Conservation (phyloP, 1,140 invertebrate genomes). For the Drosophila truncata region DNA sequence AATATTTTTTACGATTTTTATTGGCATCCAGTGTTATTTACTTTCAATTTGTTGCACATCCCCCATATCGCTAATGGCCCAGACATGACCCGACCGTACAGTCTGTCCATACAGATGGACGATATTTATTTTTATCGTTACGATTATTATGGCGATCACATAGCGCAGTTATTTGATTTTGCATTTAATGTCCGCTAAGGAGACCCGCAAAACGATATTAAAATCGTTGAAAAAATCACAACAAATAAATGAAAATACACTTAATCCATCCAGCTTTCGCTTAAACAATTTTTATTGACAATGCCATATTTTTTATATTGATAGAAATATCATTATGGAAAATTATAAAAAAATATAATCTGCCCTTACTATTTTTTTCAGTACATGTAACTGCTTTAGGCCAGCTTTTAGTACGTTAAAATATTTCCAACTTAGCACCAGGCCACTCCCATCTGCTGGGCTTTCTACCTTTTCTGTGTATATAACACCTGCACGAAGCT, state of each 20-base stretch:
- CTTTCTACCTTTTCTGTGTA: constrained; percentile 24
- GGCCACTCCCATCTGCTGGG: constrained; percentile 46
- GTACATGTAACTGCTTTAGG: constrained; percentile 1
- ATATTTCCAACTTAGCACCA: constrained; percentile 31
- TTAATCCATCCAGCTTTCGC: constrained; percentile 52
- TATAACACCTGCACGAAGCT: constrained; percentile 60
- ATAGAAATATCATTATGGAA: neutral
- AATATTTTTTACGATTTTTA: constrained; percentile 44
- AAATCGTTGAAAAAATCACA: constrained; percentile 27
- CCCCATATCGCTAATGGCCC: constrained; percentile 68
- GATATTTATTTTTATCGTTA: constrained; percentile 69
- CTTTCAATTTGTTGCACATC: constrained; percentile 79
- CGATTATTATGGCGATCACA: constrained; percentile 78
- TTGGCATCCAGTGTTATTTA: constrained; percentile 58
- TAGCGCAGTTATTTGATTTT: constrained; percentile 76
- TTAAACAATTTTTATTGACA: constrained; percentile 58
- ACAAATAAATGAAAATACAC: constrained; percentile 16
- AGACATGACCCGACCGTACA: constrained; percentile 59
- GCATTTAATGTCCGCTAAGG: constrained; percentile 66
- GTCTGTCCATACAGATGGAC: constrained; percentile 24
- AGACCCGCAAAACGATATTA: constrained; percentile 35
- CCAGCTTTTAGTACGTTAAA: constrained; percentile 15
- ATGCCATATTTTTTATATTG: constrained; percentile 1
- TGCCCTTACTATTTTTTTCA: neutral
- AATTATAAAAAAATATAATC: neutral